Percentiles rank a stretch among this genome's conserved stretches.
Conservation (phyloP, 2,888 invertebrate genomes). For the Hofmannophila pseudospretella region DNA sequence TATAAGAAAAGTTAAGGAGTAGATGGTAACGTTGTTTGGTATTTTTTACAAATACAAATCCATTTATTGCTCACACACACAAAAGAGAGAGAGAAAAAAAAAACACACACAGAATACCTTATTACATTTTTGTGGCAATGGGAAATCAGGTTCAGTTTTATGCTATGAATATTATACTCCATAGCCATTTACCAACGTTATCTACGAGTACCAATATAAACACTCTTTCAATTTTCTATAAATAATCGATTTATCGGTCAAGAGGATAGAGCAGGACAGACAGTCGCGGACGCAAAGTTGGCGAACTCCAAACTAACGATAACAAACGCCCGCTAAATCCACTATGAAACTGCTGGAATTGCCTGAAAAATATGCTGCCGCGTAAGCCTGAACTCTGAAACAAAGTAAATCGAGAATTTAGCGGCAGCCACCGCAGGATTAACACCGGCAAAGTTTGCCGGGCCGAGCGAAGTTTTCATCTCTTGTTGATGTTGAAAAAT, state of each 20-base stretch:
- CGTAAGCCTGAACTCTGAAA: slow-evolving; percentile 56
- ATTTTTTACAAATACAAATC: too few relatives aligned
- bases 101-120: too few relatives aligned
- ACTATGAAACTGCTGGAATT: slow-evolving; percentile 49
- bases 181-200: too few relatives aligned
- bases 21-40: too few relatives aligned
- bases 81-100: too few relatives aligned
- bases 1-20: too few relatives aligned
- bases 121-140: too few relatives aligned
- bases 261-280: slow-evolving; percentile 10
- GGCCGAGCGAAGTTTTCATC: slow-evolving; percentile 61
- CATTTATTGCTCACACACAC: too few relatives aligned
- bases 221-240: too few relatives aligned
- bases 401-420: slow-evolving; percentile 72
- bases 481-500: slow-evolving; percentile 61
- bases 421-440: slow-evolving; percentile 59
- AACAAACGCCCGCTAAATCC: slow-evolving; percentile 59
- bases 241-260: slow-evolving; percentile 3
- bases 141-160: too few relatives aligned
- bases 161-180: too few relatives aligned
- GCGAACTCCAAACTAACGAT: slow-evolving; percentile 43
- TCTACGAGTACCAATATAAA: too few relatives aligned
- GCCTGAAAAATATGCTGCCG: slow-evolving; percentile 66
- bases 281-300: slow-evolving; percentile 29
- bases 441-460: slow-evolving; percentile 58